phyloP scores from a whole-genome alignment of 2,888 invertebrate species.

The Watsonalla cultraria region DNA sequence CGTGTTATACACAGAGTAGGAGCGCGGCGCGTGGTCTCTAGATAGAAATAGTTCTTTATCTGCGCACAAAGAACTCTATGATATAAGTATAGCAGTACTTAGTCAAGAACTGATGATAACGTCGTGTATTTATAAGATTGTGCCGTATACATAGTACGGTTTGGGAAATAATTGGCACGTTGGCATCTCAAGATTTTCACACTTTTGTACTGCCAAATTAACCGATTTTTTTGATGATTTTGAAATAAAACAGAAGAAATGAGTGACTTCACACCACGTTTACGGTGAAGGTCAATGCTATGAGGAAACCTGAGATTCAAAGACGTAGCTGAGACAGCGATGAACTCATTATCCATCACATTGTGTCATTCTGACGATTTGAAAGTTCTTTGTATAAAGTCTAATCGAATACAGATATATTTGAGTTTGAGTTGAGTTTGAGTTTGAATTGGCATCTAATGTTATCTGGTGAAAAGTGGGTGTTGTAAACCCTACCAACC shows the following conservation, averaged over 20 bases:
- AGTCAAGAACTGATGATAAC: constrained; percentile 45
- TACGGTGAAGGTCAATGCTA: too few species aligned
- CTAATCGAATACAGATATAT: too few species aligned
- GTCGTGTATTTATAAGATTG: constrained; percentile 67
- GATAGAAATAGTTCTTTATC: constrained; percentile 49
- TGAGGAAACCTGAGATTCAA: too few species aligned
- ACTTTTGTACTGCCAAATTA: neutral
- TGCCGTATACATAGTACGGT: constrained; percentile 47
- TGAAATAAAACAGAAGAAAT: neutral
- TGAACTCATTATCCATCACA: too few species aligned
- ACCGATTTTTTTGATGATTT: neutral
- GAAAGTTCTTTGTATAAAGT: too few species aligned
- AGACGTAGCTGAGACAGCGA: too few species aligned
- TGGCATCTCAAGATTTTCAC: neutral
- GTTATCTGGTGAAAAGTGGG: too few species aligned
- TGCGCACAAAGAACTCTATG: constrained; percentile 56
- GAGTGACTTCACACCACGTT: too few species aligned
- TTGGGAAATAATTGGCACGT: neutral
- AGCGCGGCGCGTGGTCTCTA: constrained; percentile 10
- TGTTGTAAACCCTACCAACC: too few species aligned
- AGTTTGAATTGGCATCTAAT: too few species aligned
- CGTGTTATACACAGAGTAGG: neutral
- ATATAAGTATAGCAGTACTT: constrained; percentile 37
- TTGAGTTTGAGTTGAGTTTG: too few species aligned
- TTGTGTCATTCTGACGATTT: too few species aligned